Evolutionary conservation across 2,888 invertebrate species (phyloP).

Genomic region (Heliconius ismenius): DNA sequence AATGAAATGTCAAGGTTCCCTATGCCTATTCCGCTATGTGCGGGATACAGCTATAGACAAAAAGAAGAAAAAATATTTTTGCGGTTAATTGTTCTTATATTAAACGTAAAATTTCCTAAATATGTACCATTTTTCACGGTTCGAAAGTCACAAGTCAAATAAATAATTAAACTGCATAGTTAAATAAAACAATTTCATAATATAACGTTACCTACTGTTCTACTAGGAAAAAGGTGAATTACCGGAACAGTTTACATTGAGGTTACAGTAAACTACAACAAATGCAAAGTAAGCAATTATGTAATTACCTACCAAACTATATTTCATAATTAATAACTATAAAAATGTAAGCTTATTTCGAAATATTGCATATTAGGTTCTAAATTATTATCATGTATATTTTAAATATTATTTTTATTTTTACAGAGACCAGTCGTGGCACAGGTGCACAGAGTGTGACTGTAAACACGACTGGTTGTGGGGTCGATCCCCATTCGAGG

Average conservation of each 20-base stretch:
- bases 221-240: constrained; percentile 4
- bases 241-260: constrained; percentile 10
- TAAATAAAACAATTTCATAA: constrained; percentile 14
- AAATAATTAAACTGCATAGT: background rate
- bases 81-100: background rate
- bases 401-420: too few species aligned
- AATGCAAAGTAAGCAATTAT: background rate
- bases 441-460: too few species aligned
- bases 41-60: background rate
- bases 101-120: background rate
- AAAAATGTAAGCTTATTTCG: too few species aligned
- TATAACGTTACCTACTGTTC: background rate
- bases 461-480: too few species aligned
- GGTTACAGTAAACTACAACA: constrained; percentile 1
- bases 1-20: too few species aligned
- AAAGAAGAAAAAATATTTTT: background rate
- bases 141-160: background rate
- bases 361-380: too few species aligned
- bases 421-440: too few species aligned
- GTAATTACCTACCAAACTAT: background rate
- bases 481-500: too few species aligned
- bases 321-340: background rate
- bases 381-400: too few species aligned
- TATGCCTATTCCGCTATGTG: too few species aligned
- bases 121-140: background rate